A percentile compares a stretch with the other conserved stretches of the same genome.
These are phyloP conservation scores for Chascanopsetta lugubris DNA, from an alignment of 2,113 vertebrate genomes.

Conservation along the genomic window DNA sequence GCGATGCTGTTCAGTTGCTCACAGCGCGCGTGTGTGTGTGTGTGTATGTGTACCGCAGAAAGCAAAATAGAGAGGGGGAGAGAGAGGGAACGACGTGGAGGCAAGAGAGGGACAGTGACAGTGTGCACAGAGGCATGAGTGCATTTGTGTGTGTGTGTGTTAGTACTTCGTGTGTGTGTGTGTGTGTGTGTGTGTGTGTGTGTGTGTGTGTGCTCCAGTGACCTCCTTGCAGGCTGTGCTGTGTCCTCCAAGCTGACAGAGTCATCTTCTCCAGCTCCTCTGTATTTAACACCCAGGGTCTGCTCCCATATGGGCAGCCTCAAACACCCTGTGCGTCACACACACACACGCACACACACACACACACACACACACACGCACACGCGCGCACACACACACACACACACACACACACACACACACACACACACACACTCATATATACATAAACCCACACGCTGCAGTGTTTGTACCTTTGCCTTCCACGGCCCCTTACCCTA, in stretches of 20 bases:
- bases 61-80: constrained; percentile 14
- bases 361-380: constrained; percentile 18
- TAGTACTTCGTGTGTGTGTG: background rate
- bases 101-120: constrained; percentile 51
- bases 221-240: constrained; percentile 63
- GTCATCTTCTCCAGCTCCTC: constrained; percentile 68
- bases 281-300: constrained; percentile 74
- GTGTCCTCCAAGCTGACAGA: constrained; percentile 73
- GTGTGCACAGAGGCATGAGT: constrained; percentile 32
- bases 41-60: background rate
- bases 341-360: constrained; percentile 29
- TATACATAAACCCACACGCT: too few relatives aligned
- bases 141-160: constrained; percentile 13
- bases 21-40: constrained; percentile 17
- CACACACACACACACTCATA: too few relatives aligned
- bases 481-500: too few relatives aligned
- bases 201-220: constrained; percentile 41
- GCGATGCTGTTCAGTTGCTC: constrained; percentile 39
- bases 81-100: constrained; percentile 17
- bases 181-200: constrained; percentile 18
- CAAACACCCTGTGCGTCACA: constrained; percentile 71
- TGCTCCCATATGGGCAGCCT: constrained; percentile 67
- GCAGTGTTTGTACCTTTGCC: too few relatives aligned
- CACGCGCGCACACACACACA: constrained; percentile 18
- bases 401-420: constrained; percentile 14